These are phyloP conservation scores for Tympanoctomys barrerae DNA, from an alignment of 2,797 vertebrate genomes.

Conservation along the genomic window DNA sequence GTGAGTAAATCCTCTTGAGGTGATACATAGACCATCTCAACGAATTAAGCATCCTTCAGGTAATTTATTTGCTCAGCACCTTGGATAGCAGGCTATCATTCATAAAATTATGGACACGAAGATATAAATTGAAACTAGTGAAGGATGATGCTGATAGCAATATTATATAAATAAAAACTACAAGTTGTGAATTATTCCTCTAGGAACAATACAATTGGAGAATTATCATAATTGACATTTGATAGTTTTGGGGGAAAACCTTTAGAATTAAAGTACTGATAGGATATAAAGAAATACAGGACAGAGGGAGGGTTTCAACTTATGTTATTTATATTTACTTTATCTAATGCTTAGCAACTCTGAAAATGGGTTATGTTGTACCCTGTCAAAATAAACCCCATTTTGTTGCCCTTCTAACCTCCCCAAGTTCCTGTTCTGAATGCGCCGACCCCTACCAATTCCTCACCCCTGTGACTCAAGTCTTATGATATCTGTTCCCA, in stretches of 20 bases:
- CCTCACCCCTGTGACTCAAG: too few relatives aligned
- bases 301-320: not conserved
- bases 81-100: not conserved
- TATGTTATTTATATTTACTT: not conserved
- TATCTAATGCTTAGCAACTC: not conserved
- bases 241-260: not conserved
- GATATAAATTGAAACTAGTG: not conserved
- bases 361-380: too few relatives aligned
- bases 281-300: not conserved
- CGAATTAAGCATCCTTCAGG: not conserved
- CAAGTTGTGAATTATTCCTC: not conserved
- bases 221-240: slow-evolving; percentile 23
- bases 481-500: too few relatives aligned
- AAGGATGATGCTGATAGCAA: not conserved
- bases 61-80: not conserved
- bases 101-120: not conserved
- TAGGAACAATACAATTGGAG: not conserved
- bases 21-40: not conserved
- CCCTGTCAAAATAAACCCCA: too few relatives aligned
- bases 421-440: too few relatives aligned
- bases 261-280: not conserved
- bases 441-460: too few relatives aligned
- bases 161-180: not conserved
- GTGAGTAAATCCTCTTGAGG: not conserved
- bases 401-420: too few relatives aligned